Evolutionary conservation across 2,113 vertebrate species (phyloP).

Genomic region (Xenotilapia leptura): DNA sequence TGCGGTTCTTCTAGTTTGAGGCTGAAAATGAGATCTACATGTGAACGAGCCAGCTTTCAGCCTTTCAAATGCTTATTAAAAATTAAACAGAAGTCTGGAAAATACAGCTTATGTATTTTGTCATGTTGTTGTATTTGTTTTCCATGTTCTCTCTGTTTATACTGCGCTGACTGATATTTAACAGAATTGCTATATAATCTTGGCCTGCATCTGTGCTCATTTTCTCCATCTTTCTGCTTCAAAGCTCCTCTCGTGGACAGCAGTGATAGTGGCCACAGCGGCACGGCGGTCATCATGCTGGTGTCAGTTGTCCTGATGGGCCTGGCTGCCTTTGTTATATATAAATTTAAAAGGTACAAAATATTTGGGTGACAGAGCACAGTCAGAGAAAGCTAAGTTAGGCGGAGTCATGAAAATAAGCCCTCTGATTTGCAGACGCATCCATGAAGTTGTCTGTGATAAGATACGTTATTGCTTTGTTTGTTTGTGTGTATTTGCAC

Average conservation of each 20-base stretch:
- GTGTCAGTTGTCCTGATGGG: constrained; percentile 60
- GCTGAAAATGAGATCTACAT: not conserved
- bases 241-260: constrained; percentile 62
- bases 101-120: not conserved
- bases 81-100: not conserved
- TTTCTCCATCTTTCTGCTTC: not conserved
- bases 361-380: not conserved
- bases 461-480: not conserved
- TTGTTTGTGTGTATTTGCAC: not conserved
- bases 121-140: not conserved
- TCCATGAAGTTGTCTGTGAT: not conserved
- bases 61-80: not conserved
- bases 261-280: constrained; percentile 47
- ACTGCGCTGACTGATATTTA: not conserved
- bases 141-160: not conserved
- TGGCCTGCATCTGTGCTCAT: not conserved
- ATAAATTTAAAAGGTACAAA: constrained; percentile 67
- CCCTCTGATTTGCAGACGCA: not conserved
- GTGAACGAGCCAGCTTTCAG: not conserved
- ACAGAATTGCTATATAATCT: not conserved
- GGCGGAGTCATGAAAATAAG: not conserved
- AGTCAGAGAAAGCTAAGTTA: not conserved
- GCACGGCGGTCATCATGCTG: constrained; percentile 64
- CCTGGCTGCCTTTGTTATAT: constrained; percentile 60
- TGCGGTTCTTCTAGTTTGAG: not conserved